These are phyloP conservation scores for Catostylus mosaicus DNA, from an alignment of 30 jellyfish, hydroid and myxozoan genomes.

Conservation along the genomic window DNA sequence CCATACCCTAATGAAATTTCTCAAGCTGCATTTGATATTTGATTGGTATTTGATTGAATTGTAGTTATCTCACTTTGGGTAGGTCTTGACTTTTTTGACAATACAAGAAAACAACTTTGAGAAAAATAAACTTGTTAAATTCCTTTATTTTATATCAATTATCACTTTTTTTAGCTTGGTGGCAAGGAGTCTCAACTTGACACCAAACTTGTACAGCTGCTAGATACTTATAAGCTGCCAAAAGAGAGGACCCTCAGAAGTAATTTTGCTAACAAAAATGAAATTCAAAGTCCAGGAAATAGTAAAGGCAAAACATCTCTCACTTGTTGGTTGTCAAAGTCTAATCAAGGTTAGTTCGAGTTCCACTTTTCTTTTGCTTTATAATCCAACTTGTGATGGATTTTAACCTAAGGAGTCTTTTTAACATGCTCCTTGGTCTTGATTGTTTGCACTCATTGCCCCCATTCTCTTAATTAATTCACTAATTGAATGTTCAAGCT, in stretches of 20 bases:
- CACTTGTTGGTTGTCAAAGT: constrained; percentile 49
- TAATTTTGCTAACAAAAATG: neutral
- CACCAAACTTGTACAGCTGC: constrained; percentile 9
- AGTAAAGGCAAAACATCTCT: constrained; percentile 21
- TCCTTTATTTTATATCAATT: no score
- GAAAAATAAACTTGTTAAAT: no score
- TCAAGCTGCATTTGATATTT: neutral
- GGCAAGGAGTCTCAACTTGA: constrained; percentile 25
- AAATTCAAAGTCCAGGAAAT: neutral
- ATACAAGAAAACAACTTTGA: neutral
- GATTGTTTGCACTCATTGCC: neutral
- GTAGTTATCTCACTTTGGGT: neutral
- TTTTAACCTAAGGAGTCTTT: neutral
- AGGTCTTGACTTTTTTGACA: neutral
- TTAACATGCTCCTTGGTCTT: neutral
- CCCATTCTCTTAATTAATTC: neutral
- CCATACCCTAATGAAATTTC: neutral
- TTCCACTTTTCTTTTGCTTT: neutral
- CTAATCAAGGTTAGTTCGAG: constrained; percentile 20
- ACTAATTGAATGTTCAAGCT: neutral
- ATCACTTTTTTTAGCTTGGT: constrained; percentile 43
- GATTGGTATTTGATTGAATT: neutral
- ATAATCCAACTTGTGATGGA: neutral
- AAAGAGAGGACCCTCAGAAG: constrained; percentile 65
- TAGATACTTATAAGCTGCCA: constrained; percentile 33